Base-by-base conservation (phyloP, 1,140 invertebrate species). In the Microplitis demolitor region DNA sequence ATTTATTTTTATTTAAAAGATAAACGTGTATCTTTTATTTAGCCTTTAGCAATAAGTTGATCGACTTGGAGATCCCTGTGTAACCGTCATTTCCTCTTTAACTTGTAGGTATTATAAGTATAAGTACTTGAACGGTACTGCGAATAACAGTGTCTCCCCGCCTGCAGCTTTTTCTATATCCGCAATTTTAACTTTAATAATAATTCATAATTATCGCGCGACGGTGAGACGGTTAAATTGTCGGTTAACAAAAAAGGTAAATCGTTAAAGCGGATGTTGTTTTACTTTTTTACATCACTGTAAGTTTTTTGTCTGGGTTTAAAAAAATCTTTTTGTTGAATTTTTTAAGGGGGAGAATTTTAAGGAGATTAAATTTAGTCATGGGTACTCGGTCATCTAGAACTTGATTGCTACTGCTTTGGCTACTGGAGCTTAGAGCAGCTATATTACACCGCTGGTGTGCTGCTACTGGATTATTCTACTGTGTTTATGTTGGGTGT, bases 121-220 rank as follows among this genome's bases (percentile, higher is more conserved):
- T 63, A 63, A 35, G n/a, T 76, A 79, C 77, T 76, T 79, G 76
- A 78, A 80, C 78, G 77, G 76, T 76, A 73, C 76, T 76, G 74
- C 74, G 73, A 77, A 63, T 63, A 35, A 79, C 78, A 76, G 79
- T 77, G 77, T 50, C 51, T 35, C 37, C 51, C 58, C 63, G 74
- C 35, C 68, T 66, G 54, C 73, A 14, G 16, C n/a, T 14, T 54
- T 16, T 54, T 37, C 51, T 61, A 71, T 63, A 62, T 70, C 62
- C 62, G 39, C 62, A 37, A 64, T 34, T 64, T 37, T 39, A 35
- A 37, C 13, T 54, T 54, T 54, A 54, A n/a, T 54, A 45, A 45
- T 45, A 45, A 45, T 45, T 45, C 39, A 45, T 45, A 45, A 45
- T 45, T 45, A 45, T 45, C 39, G 39, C 39, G 39, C 39, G 39